These are phyloP conservation scores for Danio kyathit DNA, from an alignment of 2,797 vertebrate genomes.

Conservation along the genomic window DNA sequence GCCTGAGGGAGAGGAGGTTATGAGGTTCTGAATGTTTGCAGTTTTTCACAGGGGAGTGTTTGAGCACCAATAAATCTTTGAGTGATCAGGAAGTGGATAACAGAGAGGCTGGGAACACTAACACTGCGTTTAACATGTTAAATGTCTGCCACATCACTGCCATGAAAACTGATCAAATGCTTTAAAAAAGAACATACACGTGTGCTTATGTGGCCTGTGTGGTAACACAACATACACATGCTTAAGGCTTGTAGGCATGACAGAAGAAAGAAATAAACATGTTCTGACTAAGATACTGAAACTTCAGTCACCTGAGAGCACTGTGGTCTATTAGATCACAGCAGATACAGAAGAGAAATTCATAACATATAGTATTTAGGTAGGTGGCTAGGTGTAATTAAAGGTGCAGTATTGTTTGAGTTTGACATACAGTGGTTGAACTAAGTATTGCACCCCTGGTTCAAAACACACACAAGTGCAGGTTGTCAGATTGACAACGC, in stretches of 20 bases:
- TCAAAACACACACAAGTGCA: no score
- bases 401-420: no score
- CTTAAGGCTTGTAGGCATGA: slow-evolving; percentile 73
- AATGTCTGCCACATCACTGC: slow-evolving; percentile 61
- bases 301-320: slow-evolving; percentile 78
- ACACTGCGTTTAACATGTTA: slow-evolving; percentile 67
- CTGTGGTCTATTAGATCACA: no score
- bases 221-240: not conserved
- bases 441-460: no score
- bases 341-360: not conserved
- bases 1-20: slow-evolving; percentile 73
- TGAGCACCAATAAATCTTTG: slow-evolving; percentile 76
- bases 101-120: slow-evolving; percentile 73
- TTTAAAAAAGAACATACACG: slow-evolving; percentile 34
- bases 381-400: no score
- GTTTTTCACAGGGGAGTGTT: slow-evolving; percentile 70
- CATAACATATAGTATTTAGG: no score
- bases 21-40: slow-evolving; percentile 74
- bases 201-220: slow-evolving; percentile 4
- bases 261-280: slow-evolving; percentile 79
- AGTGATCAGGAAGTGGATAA: slow-evolving; percentile 76
- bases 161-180: slow-evolving; percentile 72
- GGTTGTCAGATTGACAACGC: no score
- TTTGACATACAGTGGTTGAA: no score
- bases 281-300: slow-evolving; percentile 76